Evolutionary conservation across 2,888 invertebrate species (phyloP).

Genomic region (Sinopyrophorus schimmeli): DNA sequence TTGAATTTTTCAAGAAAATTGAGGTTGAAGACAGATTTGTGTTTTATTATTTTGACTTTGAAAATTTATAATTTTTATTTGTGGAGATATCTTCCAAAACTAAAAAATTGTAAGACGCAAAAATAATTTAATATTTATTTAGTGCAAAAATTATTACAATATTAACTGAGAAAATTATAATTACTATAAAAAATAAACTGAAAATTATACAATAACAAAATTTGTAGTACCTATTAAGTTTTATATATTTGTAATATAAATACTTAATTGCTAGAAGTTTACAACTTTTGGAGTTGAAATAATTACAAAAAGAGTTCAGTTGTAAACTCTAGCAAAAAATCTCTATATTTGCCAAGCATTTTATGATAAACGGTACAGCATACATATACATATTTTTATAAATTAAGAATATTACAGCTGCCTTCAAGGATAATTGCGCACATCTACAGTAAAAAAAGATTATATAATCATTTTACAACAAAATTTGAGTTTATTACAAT

Average conservation of each 20-base stretch:
- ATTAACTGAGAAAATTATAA: conserved; percentile 43
- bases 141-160: conserved; percentile 49
- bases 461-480: conserved; percentile 25
- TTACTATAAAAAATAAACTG: conserved; percentile 46
- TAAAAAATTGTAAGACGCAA: too few relatives aligned
- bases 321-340: conserved; percentile 12
- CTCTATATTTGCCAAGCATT: not conserved
- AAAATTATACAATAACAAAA: conserved; percentile 27
- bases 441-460: conserved; percentile 11
- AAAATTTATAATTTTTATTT: too few relatives aligned
- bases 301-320: not conserved
- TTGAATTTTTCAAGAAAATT: too few relatives aligned
- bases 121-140: conserved; percentile 41
- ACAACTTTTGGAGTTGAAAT: conserved; percentile 3
- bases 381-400: conserved; percentile 28
- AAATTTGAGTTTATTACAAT: conserved; percentile 20
- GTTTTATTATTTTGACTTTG: too few relatives aligned
- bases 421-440: conserved; percentile 22
- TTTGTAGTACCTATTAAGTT: conserved; percentile 19
- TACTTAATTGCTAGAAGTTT: conserved; percentile 12
- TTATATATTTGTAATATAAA: conserved; percentile 21
- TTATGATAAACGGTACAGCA: conserved; percentile 18
- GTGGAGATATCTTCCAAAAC: too few relatives aligned
- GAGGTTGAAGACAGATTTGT: too few relatives aligned
- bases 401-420: conserved; percentile 31